Base-by-base conservation (phyloP, 2,888 invertebrate species). In the Diadegma fenestrale region DNA sequence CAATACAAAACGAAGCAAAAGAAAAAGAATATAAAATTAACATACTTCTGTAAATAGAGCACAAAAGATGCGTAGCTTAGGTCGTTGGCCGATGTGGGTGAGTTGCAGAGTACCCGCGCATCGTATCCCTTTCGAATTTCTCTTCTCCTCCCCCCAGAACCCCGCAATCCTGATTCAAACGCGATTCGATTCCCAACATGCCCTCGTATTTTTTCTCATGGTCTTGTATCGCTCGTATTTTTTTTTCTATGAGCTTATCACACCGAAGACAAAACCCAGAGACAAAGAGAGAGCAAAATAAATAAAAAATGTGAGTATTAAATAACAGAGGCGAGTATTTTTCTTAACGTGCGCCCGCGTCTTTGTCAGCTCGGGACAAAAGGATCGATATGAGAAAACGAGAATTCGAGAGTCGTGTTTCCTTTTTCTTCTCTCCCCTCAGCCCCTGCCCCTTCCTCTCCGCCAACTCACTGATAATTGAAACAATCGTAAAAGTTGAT, bases 41-140 rank as follows among this genome's bases (percentile, higher is more conserved):
- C 88, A 89, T 85, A 90, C 88, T 90, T 89, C 87, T 91, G 91
- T 91, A 92, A 88, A 92, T 92, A 92, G 89, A 91, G 91, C 91
- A 92, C 90, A 92, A 91, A 90, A 84, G 78, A 80, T 86, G 80
- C 64, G 68, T 91, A 91, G 90, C 86, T 87, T 89, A 91, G 89
- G 83, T 86, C 82, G 88, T 86, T 89, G 88, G 86, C 88, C 87
- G 87, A 88, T 69, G 85, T 71, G 82, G 77, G 75, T 87, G 81
- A 84, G 87, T 86, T 86, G 48, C 68, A 73, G 68, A 58, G 77
- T 78, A 43, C 78, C 58, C 78, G 68, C 54, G 43, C 54, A 78
- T 68, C 68, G 48, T n/a, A n/a, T 77, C 26, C 66, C 26, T 54
- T 58, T 14, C 54, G 22, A 54, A 54, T 54, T 7, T 51, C 54